Evolutionary conservation across 2,888 invertebrate genomes (phyloP).

Genomic region (Ichneumoninae sp.): DNA sequence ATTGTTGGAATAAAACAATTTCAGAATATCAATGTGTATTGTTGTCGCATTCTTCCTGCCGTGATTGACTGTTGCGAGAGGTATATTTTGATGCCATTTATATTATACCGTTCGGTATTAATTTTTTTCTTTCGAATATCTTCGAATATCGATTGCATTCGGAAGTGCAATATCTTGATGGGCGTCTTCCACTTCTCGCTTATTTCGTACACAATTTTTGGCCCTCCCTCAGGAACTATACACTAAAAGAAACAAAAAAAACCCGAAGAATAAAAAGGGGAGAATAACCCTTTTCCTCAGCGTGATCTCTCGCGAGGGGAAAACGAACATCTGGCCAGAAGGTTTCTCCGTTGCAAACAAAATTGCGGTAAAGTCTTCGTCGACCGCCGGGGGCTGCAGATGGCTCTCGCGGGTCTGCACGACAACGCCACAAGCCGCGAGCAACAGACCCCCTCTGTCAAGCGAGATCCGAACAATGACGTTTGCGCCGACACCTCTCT

Average conservation of each 20-base stretch:
- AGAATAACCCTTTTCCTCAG: slow-evolving; percentile 17
- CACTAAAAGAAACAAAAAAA: background rate
- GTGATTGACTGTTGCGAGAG: too few relatives aligned
- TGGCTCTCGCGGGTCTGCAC: slow-evolving; percentile 48
- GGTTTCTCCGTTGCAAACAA: slow-evolving; percentile 47
- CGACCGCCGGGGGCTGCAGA: slow-evolving; percentile 39
- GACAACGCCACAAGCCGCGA: slow-evolving; percentile 5
- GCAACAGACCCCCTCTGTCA: slow-evolving; percentile 16
- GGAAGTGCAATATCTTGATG: background rate
- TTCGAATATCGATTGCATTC: background rate
- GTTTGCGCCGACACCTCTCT: slow-evolving; percentile 16
- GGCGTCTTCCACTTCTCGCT: background rate
- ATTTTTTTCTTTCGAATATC: background rate
- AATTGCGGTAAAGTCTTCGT: slow-evolving; percentile 47
- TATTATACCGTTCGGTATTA: background rate
- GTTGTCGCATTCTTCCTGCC: too few relatives aligned
- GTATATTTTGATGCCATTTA: background rate
- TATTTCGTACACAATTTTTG: background rate
- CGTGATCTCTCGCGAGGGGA: background rate
- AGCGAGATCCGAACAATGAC: slow-evolving; percentile 51
- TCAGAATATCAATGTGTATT: background rate
- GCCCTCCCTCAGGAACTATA: background rate
- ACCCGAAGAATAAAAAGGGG: background rate
- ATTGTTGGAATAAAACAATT: background rate
- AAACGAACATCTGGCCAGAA: slow-evolving; percentile 17